phyloP scores from a whole-genome alignment of 2,797 vertebrate genomes.

The Helarctos malayanus region DNA sequence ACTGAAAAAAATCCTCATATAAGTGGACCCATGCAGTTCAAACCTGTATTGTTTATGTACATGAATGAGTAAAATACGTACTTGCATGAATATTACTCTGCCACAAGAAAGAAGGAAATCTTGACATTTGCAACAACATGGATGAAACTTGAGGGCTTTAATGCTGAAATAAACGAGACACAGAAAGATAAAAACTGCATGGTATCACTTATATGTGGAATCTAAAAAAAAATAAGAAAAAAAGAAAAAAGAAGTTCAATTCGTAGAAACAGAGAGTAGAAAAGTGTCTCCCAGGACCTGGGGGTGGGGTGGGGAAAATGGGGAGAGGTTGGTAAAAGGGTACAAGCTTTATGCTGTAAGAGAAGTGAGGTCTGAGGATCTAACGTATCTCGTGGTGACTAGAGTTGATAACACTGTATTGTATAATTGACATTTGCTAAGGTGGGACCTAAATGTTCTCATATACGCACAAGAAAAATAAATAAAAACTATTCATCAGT shows the following conservation, averaged over 20 bases:
- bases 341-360: neutral
- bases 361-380: neutral
- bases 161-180: neutral
- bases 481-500: neutral
- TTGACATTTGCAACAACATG: neutral
- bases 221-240: neutral
- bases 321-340: neutral
- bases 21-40: neutral
- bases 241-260: neutral
- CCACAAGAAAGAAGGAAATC: neutral
- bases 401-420: neutral
- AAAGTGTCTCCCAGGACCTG: neutral
- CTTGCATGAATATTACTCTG: neutral
- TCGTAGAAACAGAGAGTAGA: neutral
- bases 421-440: neutral
- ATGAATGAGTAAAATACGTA: neutral
- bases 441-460: neutral
- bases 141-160: neutral
- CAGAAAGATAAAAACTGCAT: neutral
- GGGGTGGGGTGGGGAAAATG: neutral
- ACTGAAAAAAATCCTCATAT: neutral
- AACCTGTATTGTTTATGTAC: neutral
- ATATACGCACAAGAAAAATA: neutral
- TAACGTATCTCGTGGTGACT: neutral
- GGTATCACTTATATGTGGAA: neutral